Percentiles rank a stretch among this genome's conserved stretches.
phyloP scores from a whole-genome alignment of 2,888 invertebrate genomes.

The Temnothorax unifasciatus region DNA sequence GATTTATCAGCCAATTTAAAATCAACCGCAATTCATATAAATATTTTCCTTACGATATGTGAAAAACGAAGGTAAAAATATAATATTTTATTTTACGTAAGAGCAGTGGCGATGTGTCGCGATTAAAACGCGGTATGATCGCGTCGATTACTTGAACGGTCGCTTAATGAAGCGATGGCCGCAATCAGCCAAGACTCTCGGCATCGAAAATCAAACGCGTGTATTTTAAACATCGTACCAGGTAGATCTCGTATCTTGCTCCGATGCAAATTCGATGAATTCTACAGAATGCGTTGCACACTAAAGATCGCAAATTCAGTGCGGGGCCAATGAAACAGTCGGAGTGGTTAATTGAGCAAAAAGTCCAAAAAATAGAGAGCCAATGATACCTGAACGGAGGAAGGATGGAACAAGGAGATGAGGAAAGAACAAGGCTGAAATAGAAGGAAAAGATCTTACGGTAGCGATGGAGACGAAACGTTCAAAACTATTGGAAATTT shows the following conservation, averaged over 20 bases:
- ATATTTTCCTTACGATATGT: not conserved
- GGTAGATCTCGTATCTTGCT: constrained; percentile 74
- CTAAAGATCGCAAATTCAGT: constrained; percentile 77
- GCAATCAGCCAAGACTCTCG: constrained; percentile 69
- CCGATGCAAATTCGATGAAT: constrained; percentile 76
- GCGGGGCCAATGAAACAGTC: constrained; percentile 68
- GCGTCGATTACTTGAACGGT: constrained; percentile 44
- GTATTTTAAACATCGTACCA: constrained; percentile 52
- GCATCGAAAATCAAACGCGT: constrained; percentile 58
- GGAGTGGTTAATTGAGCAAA: constrained; percentile 81
- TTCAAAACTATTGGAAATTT: not conserved
- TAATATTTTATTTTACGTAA: constrained; percentile 1
- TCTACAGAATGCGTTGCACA: constrained; percentile 74
- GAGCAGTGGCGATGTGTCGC: constrained; percentile 22
- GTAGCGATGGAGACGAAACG: not conserved
- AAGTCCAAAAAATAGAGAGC: constrained; percentile 64
- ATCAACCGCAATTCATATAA: not conserved
- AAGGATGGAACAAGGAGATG: not conserved
- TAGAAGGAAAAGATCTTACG: not conserved
- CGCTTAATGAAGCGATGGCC: constrained; percentile 73
- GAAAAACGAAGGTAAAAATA: not conserved
- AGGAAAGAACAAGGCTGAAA: constrained; percentile 46
- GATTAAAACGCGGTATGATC: constrained; percentile 31
- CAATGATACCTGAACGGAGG: constrained; percentile 14
- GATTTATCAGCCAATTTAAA: not conserved